These are phyloP conservation scores for Halictus ligatus DNA, from an alignment of 2,888 invertebrate species.

Conservation along the genomic window DNA sequence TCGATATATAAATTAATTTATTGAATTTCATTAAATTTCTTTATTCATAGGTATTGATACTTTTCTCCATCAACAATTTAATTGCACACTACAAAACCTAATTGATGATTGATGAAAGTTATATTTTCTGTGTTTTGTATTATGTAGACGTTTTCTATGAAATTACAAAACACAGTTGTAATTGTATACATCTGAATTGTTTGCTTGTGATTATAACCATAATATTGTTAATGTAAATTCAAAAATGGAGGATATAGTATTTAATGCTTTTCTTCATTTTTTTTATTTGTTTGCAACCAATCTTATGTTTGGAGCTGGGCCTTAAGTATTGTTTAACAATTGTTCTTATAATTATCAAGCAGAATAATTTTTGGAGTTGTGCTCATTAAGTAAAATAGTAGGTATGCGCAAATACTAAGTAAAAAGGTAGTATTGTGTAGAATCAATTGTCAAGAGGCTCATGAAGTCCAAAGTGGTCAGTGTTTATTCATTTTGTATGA, in stretches of 20 bases:
- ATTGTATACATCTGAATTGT: constrained; percentile 3
- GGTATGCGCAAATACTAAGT: constrained; percentile 33
- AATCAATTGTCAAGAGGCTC: constrained; percentile 14
- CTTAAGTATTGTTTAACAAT: constrained; percentile 52
- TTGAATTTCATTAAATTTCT: not conserved
- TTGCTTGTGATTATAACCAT: constrained; percentile 6
- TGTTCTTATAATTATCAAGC: constrained; percentile 53
- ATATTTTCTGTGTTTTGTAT: not conserved
- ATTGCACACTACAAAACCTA: not conserved
- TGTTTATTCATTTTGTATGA: not conserved
- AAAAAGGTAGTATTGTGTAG: not conserved
- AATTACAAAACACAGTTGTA: not conserved
- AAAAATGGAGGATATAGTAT: constrained; percentile 5
- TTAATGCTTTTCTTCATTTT: constrained; percentile 19
- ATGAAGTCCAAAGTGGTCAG: constrained; percentile 11
- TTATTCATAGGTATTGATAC: not conserved
- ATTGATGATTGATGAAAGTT: not conserved
- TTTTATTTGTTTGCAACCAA: not conserved
- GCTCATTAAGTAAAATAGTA: constrained; percentile 24
- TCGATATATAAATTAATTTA: constrained; percentile 13
- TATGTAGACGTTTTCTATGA: constrained; percentile 7
- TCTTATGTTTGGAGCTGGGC: constrained; percentile 47
- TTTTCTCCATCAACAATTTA: constrained; percentile 3
- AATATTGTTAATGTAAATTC: not conserved
- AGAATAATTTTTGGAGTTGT: constrained; percentile 26